Base-by-base conservation (phyloP, 2,888 invertebrate species). In the Copidosoma aretas region DNA sequence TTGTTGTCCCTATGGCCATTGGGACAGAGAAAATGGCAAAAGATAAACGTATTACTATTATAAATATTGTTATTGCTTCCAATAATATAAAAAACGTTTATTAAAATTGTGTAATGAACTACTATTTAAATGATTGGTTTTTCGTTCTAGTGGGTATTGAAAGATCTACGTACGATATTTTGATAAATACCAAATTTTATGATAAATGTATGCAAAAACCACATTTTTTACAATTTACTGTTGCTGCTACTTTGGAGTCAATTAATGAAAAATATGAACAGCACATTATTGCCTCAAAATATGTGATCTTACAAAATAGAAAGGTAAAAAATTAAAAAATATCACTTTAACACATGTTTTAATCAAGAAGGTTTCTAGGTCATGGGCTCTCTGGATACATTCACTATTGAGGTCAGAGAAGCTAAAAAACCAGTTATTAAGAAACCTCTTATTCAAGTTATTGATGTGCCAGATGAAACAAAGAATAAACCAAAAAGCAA, bases 1-100 rank as follows among this genome's bases (percentile, higher is more conserved):
- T 90, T 82, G 86, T 91, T 71, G 90, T 97, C 56, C 96, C 96
- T 0, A 93, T 97, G 93, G 95, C 95, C 81, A 91, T 97, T 73
- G 95, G 95, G 0, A 91, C 92, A 79, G 89, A 92, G 5, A 90
- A 91, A 75, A 87, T 87, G 10, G 94, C 94, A 78, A 84, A 86
- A 24, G 95, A 95, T 81, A 95, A 93, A 82, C 87, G 88, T 87
- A 75, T 74, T 1, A 46, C 56, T 15, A 51, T 53, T n/a, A 53
- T 53, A n/a, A n/a, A n/a, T n/a, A 60, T 15, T 8, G 46, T 62
- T 64, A 46, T 24, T 22, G 32, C 17, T 58, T 43, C 41, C 32
- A 54, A 32, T 52, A 59, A 43, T 39, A 0, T 60, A 41, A 32
- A 17, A 25, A 8, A 22, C 52, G 22, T 60, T 49, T 60, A 41